Evolutionary conservation across 1,140 invertebrate genomes (phyloP), one percentile per base, ranked within the genome.

Genomic region (Lepidurus arcticus): DNA sequence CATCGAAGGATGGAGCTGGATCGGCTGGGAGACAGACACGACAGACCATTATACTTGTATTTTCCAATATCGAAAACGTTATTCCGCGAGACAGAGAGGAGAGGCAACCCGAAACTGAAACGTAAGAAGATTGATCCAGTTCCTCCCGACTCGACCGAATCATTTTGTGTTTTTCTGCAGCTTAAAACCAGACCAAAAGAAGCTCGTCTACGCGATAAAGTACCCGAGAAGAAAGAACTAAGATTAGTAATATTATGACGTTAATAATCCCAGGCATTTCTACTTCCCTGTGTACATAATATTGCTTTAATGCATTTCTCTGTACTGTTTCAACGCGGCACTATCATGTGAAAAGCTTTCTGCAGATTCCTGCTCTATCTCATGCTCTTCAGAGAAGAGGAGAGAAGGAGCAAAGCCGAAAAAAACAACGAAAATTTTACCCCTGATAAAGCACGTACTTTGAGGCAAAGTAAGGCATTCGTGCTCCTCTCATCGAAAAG

Each of bases 361-460:
- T 65, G 53, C 13, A 34, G 34, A 4, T 34, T 34, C 34, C 34
- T 34, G 34, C 34, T 4, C 34, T 34, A 34, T 34, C 34, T 34
- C 34, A 3, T 34, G 34, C 34, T 34, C 34, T 34, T 3, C 4
- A 34, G 34, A 34, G 34, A 34, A 4, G 34, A 34, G 34, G 34
- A 34, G 4, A 34, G 34, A 7, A 7, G 53, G 21, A 65, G 21
- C 47, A n/a, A 53, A 53, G 7, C 10, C 11, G 11, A 65, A 65
- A 65, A 65, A 65, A 9, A 65, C 13, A 65, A 65, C 34, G 34
- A 34, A 21, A 65, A 65, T n/a, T 65, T 65, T 7, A 16, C 16
- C 53, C 21, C 53, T 65, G 53, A 65, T 65, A 65, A 21, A 65
- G 53, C 53, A 65, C 53, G 53, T 16, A 8, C 53, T 65, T 65